Conservation (phyloP, 2,797 vertebrate genomes). For the Rhodeus uyekii region DNA sequence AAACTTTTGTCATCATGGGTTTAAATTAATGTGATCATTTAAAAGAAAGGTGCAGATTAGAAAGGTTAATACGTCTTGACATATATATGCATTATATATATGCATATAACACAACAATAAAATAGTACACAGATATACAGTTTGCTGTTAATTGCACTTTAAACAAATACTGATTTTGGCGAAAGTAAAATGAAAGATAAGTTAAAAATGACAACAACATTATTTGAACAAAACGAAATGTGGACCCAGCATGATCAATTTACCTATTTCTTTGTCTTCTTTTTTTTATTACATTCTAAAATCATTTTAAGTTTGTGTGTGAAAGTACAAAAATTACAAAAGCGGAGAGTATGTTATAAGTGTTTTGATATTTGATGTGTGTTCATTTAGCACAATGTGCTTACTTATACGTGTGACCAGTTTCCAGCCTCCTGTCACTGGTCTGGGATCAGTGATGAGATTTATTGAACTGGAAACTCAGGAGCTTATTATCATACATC, state of each 20-base stretch:
- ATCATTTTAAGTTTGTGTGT: not conserved
- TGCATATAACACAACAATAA: not conserved
- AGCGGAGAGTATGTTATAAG: conserved; percentile 63
- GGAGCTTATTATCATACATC: conserved; percentile 5
- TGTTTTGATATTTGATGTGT: conserved; percentile 67
- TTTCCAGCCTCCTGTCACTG: conserved; percentile 39
- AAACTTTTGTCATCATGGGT: not conserved
- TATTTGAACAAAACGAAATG: not conserved
- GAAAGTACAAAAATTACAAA: not conserved
- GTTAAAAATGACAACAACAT: not conserved
- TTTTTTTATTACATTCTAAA: not conserved
- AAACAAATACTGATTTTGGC: not conserved
- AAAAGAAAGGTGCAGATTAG: not conserved
- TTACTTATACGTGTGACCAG: conserved; percentile 48
- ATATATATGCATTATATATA: conserved; percentile 55
- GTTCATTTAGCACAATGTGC: conserved; percentile 45
- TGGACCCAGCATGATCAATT: not conserved
- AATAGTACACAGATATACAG: conserved; percentile 39
- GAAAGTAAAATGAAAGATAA: not conserved
- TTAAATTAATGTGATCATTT: not conserved
- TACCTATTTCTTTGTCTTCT: not conserved
- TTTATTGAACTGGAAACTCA: conserved; percentile 34
- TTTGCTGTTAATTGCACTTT: conserved; percentile 43
- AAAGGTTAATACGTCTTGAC: conserved; percentile 5
- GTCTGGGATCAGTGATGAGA: conserved; percentile 27